Evolutionary conservation across 2,888 invertebrate genomes (phyloP), one percentile per base, ranked within the genome.

Genomic region (Melinopterus prodromus): DNA sequence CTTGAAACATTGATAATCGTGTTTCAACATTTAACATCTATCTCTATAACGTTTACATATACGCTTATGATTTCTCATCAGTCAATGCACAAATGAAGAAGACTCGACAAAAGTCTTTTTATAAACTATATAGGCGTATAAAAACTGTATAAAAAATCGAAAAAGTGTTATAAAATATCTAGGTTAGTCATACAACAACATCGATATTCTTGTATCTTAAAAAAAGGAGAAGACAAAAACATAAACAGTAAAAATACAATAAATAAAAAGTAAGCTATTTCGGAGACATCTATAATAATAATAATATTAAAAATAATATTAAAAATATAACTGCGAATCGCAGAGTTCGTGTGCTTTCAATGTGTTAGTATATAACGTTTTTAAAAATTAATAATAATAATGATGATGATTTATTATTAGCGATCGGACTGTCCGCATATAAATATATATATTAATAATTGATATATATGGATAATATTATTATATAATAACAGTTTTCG

Each of bases 51-150:
- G 53, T 53, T 53, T 53, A 53, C 53, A 78, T 78, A 80, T 80
- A 80, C 80, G 80, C 80, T 80, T 80, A 80, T 80, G 76, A 80
- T 80, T 80, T 78, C 78, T 80, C 69, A 53, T 77, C 53, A 86
- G 88, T 89, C 89, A 88, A 89, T 88, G 89, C 89, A 89, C 89
- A 89, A 89, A 88, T 84, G 85, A 85, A 85, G 84, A 84, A 83
- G 84, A 85, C 84, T 82, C 84, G 83, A 84, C 74, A 84, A 83
- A 83, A 78, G 78, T 78, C 70, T 9, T 14, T 74, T 79, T 75
- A 37, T 74, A 70, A 75, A 78, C 74, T 35, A 76, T 76, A 79
- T 76, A 79, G 75, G 76, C 76, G 70, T 79, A 78, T 76, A 70
- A 76, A 37, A 76, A 76, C 70, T 76, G 70, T 79, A 76, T 26